Base-by-base conservation (phyloP, 1,140 invertebrate genomes). In the Philopotamus ludificatus region DNA sequence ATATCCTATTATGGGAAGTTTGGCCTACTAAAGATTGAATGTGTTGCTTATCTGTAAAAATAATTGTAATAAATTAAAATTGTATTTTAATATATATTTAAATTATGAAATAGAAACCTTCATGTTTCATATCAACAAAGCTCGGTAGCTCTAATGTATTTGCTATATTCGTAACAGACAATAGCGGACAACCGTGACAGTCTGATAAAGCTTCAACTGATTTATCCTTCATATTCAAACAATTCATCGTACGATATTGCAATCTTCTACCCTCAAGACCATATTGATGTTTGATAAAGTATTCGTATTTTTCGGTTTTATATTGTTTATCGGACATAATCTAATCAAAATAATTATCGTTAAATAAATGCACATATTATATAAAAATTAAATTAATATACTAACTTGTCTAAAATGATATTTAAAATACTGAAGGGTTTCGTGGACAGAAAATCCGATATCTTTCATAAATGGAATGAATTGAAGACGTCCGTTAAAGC, bases 401-500 rank as follows among this genome's bases (percentile, higher is more conserved):
- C 12, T 34, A 7, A 67, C 65, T 58, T 63, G 59, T 18, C 41
- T 39, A 42, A 67, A 67, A 28, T 54, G 34, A 20, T 63, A 16
- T 54, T 62, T 34, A 20, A 67, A 67, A 63, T 63, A 63, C 9
- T 54, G 42, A 12, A 57, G 22, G 3, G 53, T 58, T 20, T 67
- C 65, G 15, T 21, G 16, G 1, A 62, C 22, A n/a, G 65, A 57
- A 21, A 67, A 45, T 1, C 65, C 65, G 12, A 67, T 67, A 20
- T 67, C 65, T 61, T 44, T 62, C 1, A 67, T 47, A 25, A 67
- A 67, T 18, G 65, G 60, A 3, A 62, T 58, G 25, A 51, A 63
- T 41, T 67, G 65, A 18, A 23, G 7, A 21, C 65, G 39, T 8
- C 22, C 65, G n/a, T 58, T 15, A 45, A 57, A 51, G 18, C 59